Conservation (phyloP, 2,888 invertebrate genomes). For the Bombylius discolor region DNA sequence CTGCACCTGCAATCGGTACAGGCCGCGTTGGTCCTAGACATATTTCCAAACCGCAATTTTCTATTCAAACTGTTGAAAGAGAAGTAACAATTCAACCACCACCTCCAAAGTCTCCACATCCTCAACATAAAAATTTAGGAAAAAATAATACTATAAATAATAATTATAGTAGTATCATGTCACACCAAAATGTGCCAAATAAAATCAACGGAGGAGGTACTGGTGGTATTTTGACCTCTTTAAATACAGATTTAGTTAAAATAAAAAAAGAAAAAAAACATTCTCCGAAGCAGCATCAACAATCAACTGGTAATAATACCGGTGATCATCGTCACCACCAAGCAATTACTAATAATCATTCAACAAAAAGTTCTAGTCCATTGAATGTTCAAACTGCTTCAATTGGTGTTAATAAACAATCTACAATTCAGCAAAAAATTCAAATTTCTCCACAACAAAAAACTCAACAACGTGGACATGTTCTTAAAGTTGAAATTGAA, state of each 20-base stretch:
- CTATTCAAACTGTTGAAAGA: slow-evolving; percentile 12
- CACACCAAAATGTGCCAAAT: not conserved
- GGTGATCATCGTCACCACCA: no score
- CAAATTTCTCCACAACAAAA: not conserved
- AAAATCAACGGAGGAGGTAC: not conserved
- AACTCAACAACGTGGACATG: no score
- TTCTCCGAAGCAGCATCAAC: not conserved
- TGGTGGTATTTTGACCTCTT: not conserved
- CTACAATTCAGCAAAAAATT: not conserved
- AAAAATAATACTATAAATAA: not conserved
- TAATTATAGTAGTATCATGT: not conserved
- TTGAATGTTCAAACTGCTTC: not conserved
- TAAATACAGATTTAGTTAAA: not conserved
- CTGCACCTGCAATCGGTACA: slow-evolving; percentile 32
- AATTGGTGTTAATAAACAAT: not conserved
- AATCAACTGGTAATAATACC: not conserved
- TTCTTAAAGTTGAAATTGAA: no score
- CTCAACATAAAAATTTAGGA: not conserved
- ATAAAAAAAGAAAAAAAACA: not conserved
- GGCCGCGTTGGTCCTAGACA: slow-evolving; percentile 36
- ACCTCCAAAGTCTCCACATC: not conserved
- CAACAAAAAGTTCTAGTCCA: no score
- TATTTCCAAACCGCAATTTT: slow-evolving; percentile 15
- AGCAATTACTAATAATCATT: no score
- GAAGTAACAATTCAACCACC: not conserved